Evolutionary conservation across 2,113 vertebrate species (phyloP), one percentile per base, ranked within the genome.

Genomic region (Grantiella picta): DNA sequence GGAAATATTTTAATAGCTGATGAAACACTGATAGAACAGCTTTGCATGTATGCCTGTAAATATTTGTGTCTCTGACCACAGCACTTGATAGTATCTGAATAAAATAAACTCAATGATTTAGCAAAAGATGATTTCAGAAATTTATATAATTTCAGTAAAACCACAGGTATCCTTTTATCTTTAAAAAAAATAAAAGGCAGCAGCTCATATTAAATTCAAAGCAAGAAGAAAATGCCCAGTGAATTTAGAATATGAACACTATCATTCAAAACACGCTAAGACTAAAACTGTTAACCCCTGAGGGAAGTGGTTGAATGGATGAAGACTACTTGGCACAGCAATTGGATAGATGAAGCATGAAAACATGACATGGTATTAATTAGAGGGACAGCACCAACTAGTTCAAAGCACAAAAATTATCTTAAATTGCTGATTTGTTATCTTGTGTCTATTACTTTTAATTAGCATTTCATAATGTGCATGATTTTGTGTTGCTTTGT

Each of bases 331-430:
- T 79, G 90, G 79, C 59, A 54, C 68, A 96, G 33, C 65, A 80
- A 36, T 36, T 95, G 92, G 56, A 84, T 89, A 76, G 68, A 86
- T 89, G 97, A 97, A 96, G 70, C 90, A 72, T 94, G 92, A 95
- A 94, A 96, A 97, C 73, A 94, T 91, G 90, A 91, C 91, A 96
- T 86, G 69, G 57, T 97, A 95, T 97, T 97, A 97, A 97, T 97
- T 98, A 96, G 94, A 96, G 72, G 95, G 96, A 94, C 78, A 95
- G 70, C 24, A 95, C 68, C 90, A 96, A 95, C 71, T 92, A 89
- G 89, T 96, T 69, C 91, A 77, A 88, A 97, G 66, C 53, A 93
- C 22, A 94, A 69, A 82, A 97, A 91, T 63, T 77, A 44, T 93
- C 72, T 95, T 96, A 76, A 97, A 94, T 64, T 86, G 64, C 42